These are phyloP conservation scores for Calameuta filiformis DNA, from an alignment of 2,888 invertebrate genomes.

Conservation along the genomic window DNA sequence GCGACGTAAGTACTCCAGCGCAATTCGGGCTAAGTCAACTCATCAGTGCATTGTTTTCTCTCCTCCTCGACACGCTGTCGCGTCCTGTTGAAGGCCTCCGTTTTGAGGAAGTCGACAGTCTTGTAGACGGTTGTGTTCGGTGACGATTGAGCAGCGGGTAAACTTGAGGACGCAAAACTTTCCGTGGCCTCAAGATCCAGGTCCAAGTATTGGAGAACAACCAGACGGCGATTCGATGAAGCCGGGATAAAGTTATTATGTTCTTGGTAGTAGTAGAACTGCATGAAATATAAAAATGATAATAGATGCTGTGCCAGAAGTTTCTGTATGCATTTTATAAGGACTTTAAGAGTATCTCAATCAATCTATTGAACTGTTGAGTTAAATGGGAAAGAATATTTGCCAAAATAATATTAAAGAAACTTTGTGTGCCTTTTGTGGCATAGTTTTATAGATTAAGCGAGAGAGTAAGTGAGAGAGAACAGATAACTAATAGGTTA, in stretches of 20 bases:
- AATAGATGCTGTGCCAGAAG: conserved; percentile 16
- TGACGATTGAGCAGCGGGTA: conserved; percentile 63
- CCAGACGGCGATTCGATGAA: conserved; percentile 54
- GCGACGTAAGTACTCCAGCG: neutral
- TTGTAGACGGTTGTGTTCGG: conserved; percentile 79
- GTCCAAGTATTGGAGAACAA: conserved; percentile 84
- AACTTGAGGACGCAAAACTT: conserved; percentile 58
- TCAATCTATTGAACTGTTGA: neutral
- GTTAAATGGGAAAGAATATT: neutral
- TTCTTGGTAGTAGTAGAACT: conserved; percentile 64
- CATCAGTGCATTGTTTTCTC: conserved; percentile 66
- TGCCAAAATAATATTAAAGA: neutral
- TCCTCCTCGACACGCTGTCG: conserved; percentile 82
- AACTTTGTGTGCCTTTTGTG: neutral
- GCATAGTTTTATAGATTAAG: neutral
- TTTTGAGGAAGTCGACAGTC: conserved; percentile 93
- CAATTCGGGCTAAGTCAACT: conserved; percentile 44
- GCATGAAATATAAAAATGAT: conserved; percentile 25
- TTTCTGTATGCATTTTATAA: neutral
- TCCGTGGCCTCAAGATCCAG: conserved; percentile 78
- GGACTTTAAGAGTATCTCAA: neutral
- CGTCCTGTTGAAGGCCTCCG: conserved; percentile 90
- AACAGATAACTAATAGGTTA: neutral
- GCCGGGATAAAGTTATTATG: conserved; percentile 58
- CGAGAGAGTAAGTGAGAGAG: no score